Percentiles rank a stretch among this genome's conserved stretches.
These are phyloP conservation scores for Phaenicophaeus curvirostris DNA, from an alignment of 2,797 vertebrate genomes.

Conservation along the genomic window DNA sequence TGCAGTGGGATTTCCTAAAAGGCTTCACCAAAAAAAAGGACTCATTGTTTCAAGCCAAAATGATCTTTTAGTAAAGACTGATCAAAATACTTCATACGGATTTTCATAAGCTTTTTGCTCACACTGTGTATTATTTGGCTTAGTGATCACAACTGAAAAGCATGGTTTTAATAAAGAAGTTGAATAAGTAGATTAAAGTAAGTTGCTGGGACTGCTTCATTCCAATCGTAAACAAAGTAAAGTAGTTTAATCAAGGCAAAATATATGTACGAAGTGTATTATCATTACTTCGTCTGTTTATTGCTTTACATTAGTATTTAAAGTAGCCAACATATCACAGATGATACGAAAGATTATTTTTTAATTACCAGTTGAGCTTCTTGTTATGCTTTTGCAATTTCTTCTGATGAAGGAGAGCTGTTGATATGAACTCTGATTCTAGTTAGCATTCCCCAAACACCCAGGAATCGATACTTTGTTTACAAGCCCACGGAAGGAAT, in stretches of 20 bases:
- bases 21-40: conserved; percentile 1
- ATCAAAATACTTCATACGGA: conserved; percentile 64
- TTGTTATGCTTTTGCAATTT: background rate
- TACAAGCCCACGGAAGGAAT: background rate
- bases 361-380: background rate
- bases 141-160: conserved; percentile 56
- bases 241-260: background rate
- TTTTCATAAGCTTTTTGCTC: conserved; percentile 62
- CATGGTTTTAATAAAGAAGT: conserved; percentile 51
- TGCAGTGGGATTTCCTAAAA: conserved; percentile 39
- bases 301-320: background rate
- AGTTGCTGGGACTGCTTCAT: conserved; percentile 18
- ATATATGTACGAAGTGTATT: background rate
- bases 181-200: conserved; percentile 62
- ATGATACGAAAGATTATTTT: background rate
- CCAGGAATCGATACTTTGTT: background rate
- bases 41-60: conserved; percentile 31
- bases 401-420: background rate
- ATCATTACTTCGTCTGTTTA: background rate
- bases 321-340: background rate
- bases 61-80: conserved; percentile 34
- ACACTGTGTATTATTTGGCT: conserved; percentile 51
- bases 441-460: background rate
- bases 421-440: background rate
- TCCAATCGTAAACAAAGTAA: conserved; percentile 28